Conservation (phyloP, 1,140 invertebrate species). For the Sinella curviseta region DNA sequence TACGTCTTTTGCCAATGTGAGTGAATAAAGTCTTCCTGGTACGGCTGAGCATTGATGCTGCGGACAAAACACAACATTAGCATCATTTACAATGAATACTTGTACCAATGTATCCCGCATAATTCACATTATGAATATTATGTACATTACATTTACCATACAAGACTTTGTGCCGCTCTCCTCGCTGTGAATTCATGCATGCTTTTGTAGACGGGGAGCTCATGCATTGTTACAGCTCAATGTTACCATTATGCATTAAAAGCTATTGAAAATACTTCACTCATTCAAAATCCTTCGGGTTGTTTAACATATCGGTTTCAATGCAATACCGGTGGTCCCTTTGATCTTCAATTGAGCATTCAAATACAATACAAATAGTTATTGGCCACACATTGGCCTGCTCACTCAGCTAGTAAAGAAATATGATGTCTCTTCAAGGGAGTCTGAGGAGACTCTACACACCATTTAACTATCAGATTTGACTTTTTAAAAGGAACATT, state of each 20-base stretch:
- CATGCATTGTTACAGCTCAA: conserved; percentile 20
- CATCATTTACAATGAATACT: background rate
- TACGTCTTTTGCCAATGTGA: background rate
- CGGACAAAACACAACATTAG: background rate
- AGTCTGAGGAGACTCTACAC: background rate
- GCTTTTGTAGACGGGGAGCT: conserved; percentile 11
- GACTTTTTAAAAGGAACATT: too few species aligned
- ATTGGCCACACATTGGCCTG: conserved; percentile 6
- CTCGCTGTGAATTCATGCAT: background rate
- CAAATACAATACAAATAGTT: conserved; percentile 25
- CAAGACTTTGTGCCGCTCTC: background rate
- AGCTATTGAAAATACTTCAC: conserved; percentile 16
- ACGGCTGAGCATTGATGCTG: background rate
- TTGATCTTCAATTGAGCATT: conserved; percentile 29
- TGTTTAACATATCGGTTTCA: conserved; percentile 31
- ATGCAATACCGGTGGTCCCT: conserved; percentile 26
- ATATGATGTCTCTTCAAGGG: background rate
- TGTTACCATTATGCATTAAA: conserved; percentile 20
- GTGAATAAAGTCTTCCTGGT: background rate
- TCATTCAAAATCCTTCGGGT: conserved; percentile 20
- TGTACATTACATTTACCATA: background rate
- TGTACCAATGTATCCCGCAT: background rate
- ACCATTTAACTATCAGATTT: background rate
- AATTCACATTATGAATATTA: background rate
- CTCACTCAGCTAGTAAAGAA: background rate